Evolutionary conservation across 2,797 vertebrate genomes (phyloP).

Genomic region (Brotula barbata): DNA sequence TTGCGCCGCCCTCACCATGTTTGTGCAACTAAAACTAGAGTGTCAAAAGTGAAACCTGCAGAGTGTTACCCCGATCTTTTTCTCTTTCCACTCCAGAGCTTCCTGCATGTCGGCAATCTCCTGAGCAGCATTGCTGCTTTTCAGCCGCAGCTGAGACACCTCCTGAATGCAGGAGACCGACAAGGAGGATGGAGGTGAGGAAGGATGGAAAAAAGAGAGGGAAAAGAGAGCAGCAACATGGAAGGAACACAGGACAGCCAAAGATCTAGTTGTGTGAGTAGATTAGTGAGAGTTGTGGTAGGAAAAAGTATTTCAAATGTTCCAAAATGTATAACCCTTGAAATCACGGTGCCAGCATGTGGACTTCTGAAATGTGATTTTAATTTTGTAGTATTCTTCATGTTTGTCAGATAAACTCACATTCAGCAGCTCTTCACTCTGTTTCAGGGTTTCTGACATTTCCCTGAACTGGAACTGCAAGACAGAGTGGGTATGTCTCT

Average conservation of each 20-base stretch:
- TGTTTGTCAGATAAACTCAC: conserved; percentile 69
- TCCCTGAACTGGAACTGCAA: conserved; percentile 87
- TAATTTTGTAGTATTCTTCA: too few relatives aligned
- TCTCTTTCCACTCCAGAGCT: conserved; percentile 96
- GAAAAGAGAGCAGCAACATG: conserved; percentile 1
- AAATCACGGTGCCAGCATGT: too few relatives aligned
- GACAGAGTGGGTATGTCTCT: conserved; percentile 82
- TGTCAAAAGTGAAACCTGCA: too few relatives aligned
- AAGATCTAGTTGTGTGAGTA: not conserved
- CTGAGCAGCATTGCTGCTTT: conserved; percentile 82
- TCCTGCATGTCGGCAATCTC: conserved; percentile 93
- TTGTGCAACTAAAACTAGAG: too few relatives aligned
- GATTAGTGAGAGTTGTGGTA: not conserved
- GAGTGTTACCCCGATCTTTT: conserved; percentile 88
- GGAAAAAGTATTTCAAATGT: too few relatives aligned
- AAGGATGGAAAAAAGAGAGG: not conserved
- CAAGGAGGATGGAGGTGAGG: not conserved
- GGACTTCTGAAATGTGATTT: too few relatives aligned
- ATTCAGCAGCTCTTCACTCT: conserved; percentile 86
- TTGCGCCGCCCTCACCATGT: too few relatives aligned
- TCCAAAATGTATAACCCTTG: too few relatives aligned
- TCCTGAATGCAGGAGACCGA: conserved; percentile 76
- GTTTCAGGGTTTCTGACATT: conserved; percentile 84
- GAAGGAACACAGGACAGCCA: conserved; percentile 1
- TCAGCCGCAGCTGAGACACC: conserved; percentile 85